These are phyloP conservation scores for Cheiracanthium punctorium DNA, from an alignment of 2,888 invertebrate genomes.

Conservation along the genomic window DNA sequence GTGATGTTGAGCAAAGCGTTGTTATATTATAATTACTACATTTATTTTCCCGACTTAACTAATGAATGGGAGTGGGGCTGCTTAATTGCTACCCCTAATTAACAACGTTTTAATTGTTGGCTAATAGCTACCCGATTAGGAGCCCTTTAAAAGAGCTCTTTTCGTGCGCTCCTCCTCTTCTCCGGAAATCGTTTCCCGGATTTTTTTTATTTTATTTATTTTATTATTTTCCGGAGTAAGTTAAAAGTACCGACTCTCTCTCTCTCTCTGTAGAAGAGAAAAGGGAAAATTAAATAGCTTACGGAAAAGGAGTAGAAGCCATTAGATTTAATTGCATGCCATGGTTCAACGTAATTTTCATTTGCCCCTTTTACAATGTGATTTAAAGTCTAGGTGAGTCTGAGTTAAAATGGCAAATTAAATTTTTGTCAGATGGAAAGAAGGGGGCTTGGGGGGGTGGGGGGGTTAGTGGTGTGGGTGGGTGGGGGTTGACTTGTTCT, in stretches of 20 bases:
- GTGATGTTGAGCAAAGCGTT: slow-evolving; percentile 67
- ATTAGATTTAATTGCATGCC: slow-evolving; percentile 67
- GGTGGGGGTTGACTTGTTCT: slow-evolving; percentile 43
- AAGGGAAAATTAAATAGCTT: slow-evolving; percentile 60
- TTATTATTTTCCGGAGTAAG: slow-evolving; percentile 49
- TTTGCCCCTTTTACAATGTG: slow-evolving; percentile 67
- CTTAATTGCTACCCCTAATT: slow-evolving; percentile 68
- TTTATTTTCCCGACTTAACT: slow-evolving; percentile 69
- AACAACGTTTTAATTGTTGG: slow-evolving; percentile 70
- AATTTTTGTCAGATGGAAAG: slow-evolving; percentile 61
- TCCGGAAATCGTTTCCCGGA: slow-evolving; percentile 21
- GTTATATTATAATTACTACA: slow-evolving; percentile 70
- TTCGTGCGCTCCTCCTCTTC: slow-evolving; percentile 32
- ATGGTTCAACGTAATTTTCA: slow-evolving; percentile 58
- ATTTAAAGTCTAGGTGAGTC: slow-evolving; percentile 60
- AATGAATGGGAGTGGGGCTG: slow-evolving; percentile 53
- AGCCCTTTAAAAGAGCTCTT: slow-evolving; percentile 57
- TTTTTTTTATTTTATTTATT: no score
- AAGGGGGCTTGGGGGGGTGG: background rate
- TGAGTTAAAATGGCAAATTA: slow-evolving; percentile 66
- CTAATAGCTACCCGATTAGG: slow-evolving; percentile 64
- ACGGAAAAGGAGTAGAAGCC: slow-evolving; percentile 26
- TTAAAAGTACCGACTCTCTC: slow-evolving; percentile 58
- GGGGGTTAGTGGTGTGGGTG: slow-evolving; percentile 23
- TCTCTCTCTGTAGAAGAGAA: no score